These are phyloP conservation scores for Arothron firmamentum DNA, from an alignment of 2,113 vertebrate species.

Conservation along the genomic window DNA sequence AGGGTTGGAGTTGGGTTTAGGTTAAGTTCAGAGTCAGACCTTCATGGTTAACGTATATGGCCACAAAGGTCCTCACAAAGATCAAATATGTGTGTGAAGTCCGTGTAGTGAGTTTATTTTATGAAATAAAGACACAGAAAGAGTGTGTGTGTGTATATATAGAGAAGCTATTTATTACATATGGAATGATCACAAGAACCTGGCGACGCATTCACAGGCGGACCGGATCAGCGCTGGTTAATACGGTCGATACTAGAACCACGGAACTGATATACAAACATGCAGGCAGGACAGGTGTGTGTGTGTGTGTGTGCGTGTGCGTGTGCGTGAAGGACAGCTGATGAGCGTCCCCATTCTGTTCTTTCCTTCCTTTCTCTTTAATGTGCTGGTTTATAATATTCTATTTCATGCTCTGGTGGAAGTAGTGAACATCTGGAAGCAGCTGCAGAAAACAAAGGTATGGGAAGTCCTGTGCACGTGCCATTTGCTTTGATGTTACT, in stretches of 20 bases:
- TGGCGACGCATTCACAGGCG: constrained; percentile 51
- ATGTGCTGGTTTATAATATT: background rate
- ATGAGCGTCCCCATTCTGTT: too few relatives aligned
- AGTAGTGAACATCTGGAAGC: background rate
- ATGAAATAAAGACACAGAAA: constrained; percentile 1
- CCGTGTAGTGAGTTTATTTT: too few relatives aligned
- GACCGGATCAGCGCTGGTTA: constrained; percentile 35
- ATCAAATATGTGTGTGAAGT: too few relatives aligned
- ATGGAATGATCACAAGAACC: constrained; percentile 59
- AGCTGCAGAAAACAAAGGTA: background rate
- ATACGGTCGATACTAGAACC: constrained; percentile 13
- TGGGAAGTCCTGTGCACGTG: constrained; percentile 7
- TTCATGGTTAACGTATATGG: too few relatives aligned
- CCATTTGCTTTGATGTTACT: constrained; percentile 10
- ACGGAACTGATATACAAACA: constrained; percentile 24
- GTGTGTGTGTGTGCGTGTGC: background rate
- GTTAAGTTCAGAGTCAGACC: too few relatives aligned
- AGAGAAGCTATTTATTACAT: constrained; percentile 66
- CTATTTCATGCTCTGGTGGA: background rate
- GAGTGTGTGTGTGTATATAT: constrained; percentile 16
- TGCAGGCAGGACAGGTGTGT: constrained; percentile 23
- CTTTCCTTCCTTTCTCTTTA: too few relatives aligned
- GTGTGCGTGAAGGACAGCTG: background rate
- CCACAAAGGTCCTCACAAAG: too few relatives aligned
- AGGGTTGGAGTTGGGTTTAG: too few relatives aligned